These are phyloP conservation scores for Saccopteryx bilineata DNA, from an alignment of 2,113 vertebrate genomes.

Conservation along the genomic window DNA sequence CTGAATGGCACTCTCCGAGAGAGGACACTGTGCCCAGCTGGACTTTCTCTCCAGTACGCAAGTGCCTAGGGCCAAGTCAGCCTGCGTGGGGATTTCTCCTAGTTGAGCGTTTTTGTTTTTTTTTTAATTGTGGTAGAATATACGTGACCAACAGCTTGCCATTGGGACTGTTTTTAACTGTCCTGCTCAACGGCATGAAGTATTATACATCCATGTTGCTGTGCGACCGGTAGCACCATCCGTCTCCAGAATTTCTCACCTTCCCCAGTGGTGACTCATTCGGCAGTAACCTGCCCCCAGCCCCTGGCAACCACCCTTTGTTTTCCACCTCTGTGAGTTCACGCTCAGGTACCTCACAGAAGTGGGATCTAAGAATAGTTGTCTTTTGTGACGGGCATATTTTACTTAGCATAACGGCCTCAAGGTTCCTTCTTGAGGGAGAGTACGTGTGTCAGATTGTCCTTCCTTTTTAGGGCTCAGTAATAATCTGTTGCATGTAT, in stretches of 20 bases:
- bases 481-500: background rate
- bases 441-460: background rate
- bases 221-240: background rate
- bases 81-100: background rate
- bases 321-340: background rate
- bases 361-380: background rate
- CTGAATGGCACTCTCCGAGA: background rate
- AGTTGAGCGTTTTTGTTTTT: background rate
- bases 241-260: background rate
- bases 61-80: background rate
- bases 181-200: no score
- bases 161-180: background rate
- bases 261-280: background rate
- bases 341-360: background rate
- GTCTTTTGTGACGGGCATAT: background rate
- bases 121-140: background rate
- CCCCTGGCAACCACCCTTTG: background rate
- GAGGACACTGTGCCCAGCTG: background rate
- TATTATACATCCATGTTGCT: background rate
- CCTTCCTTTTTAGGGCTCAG: background rate
- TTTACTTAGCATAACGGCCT: no score
- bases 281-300: rapidly evolving
- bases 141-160: background rate
- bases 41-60: background rate
- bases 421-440: background rate